Base-by-base conservation (phyloP, 2,888 invertebrate species). In the Drosophila merina region DNA sequence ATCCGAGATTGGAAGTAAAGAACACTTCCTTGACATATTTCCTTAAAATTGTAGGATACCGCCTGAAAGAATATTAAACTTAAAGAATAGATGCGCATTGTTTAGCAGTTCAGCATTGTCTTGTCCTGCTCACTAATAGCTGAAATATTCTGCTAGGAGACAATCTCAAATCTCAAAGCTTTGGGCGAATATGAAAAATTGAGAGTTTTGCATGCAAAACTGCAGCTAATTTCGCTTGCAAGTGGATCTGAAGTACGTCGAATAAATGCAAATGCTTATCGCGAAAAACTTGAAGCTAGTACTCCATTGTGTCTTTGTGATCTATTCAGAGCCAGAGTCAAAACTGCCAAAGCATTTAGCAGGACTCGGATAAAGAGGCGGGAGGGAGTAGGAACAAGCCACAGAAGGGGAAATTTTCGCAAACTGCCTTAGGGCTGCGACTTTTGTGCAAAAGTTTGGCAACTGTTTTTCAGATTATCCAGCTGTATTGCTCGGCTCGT, bases 401-500 rank as follows among this genome's bases (percentile, higher is more conserved):
- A 66, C 67, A 66, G 62, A 66, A 49, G 51, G 47, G 57, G 31
- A 57, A 48, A 58, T 69, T 66, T 62, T 66, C 55, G 57, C 57
- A 63, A 74, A 75, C 49, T 60, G 78, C 87, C 59, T 44, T 49
- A 49, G 75, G 81, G 69, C 58, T 45, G 50, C 44, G 68, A 51
- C 52, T 66, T 73, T 51, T 52, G 60, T 36, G 38, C 26, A 20
- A 64, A 81, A 85, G 70, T 80, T 85, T 68, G 69, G 20, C 49
- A 72, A 74, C 85, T 66, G 74, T 80, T 80, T 68, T 72, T 40
- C 40, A 62, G 81, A 80, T 84, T 74, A 71, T 69, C 47, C 62
- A 55, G 75, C 58, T 62, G 45, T 40, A 72, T 47, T 51, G 48
- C 20, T 10, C 20, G 33, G n/a, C 30, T 40, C 30, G 20, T 56